These are phyloP conservation scores for Podargus strigoides DNA, from an alignment of 2,797 vertebrate genomes.

Conservation along the genomic window DNA sequence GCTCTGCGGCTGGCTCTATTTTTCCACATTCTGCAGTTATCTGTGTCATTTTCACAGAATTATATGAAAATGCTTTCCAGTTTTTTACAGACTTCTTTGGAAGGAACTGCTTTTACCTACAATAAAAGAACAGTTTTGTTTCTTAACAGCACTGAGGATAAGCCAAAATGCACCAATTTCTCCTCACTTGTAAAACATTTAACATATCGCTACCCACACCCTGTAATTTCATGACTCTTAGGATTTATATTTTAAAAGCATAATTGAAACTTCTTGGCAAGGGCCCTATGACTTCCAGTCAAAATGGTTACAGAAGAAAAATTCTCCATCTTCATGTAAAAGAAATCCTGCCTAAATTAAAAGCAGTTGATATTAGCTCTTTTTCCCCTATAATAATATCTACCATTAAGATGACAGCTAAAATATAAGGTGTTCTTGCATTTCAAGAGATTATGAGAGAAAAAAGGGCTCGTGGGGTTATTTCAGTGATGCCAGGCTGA, in stretches of 20 bases:
- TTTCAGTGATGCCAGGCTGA: constrained; percentile 3
- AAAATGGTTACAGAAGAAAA: constrained; percentile 45
- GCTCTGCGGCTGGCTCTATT: not conserved
- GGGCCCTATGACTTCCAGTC: constrained; percentile 25
- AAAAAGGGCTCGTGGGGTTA: constrained; percentile 5
- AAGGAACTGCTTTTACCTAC: constrained; percentile 24
- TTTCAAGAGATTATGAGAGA: constrained; percentile 16
- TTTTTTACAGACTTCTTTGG: constrained; percentile 16
- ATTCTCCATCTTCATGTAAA: constrained; percentile 29
- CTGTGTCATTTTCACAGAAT: constrained; percentile 14
- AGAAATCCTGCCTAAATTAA: constrained; percentile 45
- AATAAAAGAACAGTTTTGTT: constrained; percentile 45
- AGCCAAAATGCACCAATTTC: constrained; percentile 58
- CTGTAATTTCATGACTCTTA: constrained; percentile 59
- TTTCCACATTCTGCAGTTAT: constrained; percentile 3
- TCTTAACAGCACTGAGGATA: constrained; percentile 26
- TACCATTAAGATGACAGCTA: constrained; percentile 28
- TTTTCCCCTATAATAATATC: constrained; percentile 32
- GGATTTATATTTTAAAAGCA: constrained; percentile 65
- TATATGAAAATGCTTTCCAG: constrained; percentile 16
- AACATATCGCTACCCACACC: constrained; percentile 59
- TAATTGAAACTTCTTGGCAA: constrained; percentile 64
- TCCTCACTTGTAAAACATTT: constrained; percentile 65
- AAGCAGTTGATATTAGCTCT: constrained; percentile 51
- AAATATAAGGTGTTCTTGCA: constrained; percentile 38